Conservation (phyloP, 2,797 vertebrate species). For the Micrastur ruficollis region DNA sequence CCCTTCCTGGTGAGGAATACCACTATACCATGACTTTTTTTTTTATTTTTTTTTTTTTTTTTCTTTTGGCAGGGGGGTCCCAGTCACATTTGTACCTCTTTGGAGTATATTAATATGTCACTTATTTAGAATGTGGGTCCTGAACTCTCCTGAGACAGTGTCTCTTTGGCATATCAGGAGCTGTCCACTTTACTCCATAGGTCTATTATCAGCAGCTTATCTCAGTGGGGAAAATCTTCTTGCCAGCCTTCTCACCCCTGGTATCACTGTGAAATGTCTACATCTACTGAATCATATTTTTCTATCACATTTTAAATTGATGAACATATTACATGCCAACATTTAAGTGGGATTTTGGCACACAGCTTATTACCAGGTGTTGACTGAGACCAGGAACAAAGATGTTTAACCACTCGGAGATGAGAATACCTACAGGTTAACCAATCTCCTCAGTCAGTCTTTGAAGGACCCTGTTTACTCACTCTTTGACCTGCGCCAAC, state of each 20-base stretch:
- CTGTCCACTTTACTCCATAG: neutral
- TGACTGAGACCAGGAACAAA: neutral
- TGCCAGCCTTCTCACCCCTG: neutral
- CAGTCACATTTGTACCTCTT: neutral
- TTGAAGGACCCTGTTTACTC: neutral
- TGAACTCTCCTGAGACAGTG: neutral
- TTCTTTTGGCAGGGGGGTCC: neutral
- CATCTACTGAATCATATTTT: neutral
- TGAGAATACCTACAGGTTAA: neutral
- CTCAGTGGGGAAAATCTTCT: neutral
- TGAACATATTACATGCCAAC: neutral
- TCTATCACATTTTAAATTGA: neutral
- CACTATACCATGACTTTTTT: neutral
- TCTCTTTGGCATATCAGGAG: neutral
- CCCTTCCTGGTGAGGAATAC: neutral
- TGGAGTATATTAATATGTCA: neutral
- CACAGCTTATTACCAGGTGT: neutral
- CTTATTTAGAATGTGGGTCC: neutral
- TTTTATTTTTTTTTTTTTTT: accelerated
- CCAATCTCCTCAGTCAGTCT: neutral
- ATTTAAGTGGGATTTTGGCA: neutral
- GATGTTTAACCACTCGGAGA: neutral
- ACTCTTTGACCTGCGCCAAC: neutral
- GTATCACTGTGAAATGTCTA: neutral
- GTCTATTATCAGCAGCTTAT: neutral